phyloP scores from a whole-genome alignment of 2,888 invertebrate genomes.

The Volucella zonaria region DNA sequence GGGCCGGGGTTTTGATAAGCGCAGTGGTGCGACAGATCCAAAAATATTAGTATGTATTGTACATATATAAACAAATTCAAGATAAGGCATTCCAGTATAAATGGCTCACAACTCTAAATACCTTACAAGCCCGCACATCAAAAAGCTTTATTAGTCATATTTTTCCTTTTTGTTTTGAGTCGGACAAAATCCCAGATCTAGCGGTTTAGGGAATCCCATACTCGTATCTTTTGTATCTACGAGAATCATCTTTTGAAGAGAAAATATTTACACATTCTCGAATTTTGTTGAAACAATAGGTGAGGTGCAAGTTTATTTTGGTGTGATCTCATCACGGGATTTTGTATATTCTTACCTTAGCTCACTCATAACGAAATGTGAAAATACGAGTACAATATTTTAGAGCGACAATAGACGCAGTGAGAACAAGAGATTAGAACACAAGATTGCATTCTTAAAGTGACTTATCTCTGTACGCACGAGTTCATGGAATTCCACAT shows the following conservation, averaged over 20 bases:
- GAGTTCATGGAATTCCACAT: constrained; percentile 53
- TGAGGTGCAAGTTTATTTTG: not conserved
- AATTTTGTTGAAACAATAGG: not conserved
- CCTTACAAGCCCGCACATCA: not conserved
- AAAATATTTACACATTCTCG: constrained; percentile 3
- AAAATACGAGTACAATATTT: too few species aligned
- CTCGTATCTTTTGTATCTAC: constrained; percentile 1
- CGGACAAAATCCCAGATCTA: not conserved
- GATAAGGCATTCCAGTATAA: constrained; percentile 30
- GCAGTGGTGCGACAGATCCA: not conserved
- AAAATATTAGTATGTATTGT: not conserved
- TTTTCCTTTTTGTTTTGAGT: not conserved
- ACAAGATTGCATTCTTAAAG: constrained; percentile 5
- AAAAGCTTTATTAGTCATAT: constrained; percentile 15
- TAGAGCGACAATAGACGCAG: not conserved
- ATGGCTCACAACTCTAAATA: constrained; percentile 20
- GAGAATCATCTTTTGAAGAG: not conserved
- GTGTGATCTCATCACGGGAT: constrained; percentile 7
- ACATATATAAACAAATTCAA: constrained; percentile 24
- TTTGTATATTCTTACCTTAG: constrained; percentile 2
- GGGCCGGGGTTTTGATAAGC: not conserved
- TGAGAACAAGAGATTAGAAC: constrained; percentile 13
- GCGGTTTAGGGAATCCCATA: constrained; percentile 22
- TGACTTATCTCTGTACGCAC: constrained; percentile 15
- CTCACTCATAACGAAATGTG: not conserved